phyloP scores from a whole-genome alignment of 2,113 vertebrate genomes.

The Acrocephalus arundinaceus region DNA sequence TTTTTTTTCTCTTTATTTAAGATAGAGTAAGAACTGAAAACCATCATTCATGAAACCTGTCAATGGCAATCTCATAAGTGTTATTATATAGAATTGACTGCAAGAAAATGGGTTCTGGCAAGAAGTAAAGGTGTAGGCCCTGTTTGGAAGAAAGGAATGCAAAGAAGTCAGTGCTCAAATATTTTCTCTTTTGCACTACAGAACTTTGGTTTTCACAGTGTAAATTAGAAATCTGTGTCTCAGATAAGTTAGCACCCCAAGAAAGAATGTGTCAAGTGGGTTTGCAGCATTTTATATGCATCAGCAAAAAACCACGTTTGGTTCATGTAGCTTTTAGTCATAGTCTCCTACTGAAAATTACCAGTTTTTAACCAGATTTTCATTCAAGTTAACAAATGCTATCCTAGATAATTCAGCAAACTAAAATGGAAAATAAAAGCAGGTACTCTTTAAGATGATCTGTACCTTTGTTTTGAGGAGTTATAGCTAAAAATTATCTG shows the following conservation, averaged over 20 bases:
- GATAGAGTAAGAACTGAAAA: background rate
- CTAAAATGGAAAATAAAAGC: background rate
- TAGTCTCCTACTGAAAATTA: background rate
- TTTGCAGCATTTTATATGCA: background rate
- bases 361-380: background rate
- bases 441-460: background rate
- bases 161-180: background rate
- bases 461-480: background rate
- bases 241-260: background rate
- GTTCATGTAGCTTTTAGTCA: background rate
- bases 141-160: background rate
- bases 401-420: background rate
- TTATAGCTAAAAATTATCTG: background rate
- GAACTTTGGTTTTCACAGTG: background rate
- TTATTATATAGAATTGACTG: background rate
- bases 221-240: background rate
- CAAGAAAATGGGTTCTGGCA: background rate
- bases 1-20: background rate
- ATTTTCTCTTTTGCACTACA: background rate
- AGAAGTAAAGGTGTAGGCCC: background rate
- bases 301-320: background rate
- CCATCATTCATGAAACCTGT: background rate
- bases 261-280: background rate
- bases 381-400: background rate
- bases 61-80: background rate